These are phyloP conservation scores for Steatocranus sp. DNA, from an alignment of 2,797 vertebrate species.

Conservation along the genomic window DNA sequence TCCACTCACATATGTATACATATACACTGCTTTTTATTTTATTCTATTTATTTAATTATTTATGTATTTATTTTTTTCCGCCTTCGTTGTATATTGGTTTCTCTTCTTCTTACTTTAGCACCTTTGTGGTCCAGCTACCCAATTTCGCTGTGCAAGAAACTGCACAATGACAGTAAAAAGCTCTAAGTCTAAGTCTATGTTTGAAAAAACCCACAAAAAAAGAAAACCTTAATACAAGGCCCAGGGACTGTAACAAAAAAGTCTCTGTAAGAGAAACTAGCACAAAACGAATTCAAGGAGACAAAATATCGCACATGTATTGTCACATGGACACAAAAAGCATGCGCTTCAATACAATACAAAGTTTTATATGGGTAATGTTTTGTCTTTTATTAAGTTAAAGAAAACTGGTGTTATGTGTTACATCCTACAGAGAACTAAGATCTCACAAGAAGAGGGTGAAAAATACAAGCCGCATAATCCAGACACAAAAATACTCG, in stretches of 20 bases:
- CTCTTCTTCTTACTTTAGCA: no score
- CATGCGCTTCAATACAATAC: not conserved
- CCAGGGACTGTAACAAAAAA: not conserved
- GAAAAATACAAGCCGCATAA: not conserved
- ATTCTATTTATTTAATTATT: no score
- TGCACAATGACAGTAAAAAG: no score
- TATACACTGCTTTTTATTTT: no score
- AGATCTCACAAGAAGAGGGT: not conserved
- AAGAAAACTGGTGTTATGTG: not conserved
- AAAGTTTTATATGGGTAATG: not conserved
- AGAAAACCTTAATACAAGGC: not conserved
- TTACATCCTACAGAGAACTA: not conserved
- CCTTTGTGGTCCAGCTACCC: no score
- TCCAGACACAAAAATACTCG: not conserved
- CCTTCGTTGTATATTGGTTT: no score
- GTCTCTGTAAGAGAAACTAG: not conserved
- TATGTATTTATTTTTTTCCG: no score
- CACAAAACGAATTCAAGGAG: not conserved
- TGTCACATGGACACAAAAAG: not conserved
- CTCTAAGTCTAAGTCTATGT: no score
- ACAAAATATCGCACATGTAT: not conserved
- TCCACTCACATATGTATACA: no score
- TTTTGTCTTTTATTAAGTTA: not conserved
- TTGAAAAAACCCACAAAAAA: not conserved
- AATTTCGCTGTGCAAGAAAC: no score